Evolutionary conservation across 2,797 vertebrate species (phyloP).

Genomic region (Alca torda): DNA sequence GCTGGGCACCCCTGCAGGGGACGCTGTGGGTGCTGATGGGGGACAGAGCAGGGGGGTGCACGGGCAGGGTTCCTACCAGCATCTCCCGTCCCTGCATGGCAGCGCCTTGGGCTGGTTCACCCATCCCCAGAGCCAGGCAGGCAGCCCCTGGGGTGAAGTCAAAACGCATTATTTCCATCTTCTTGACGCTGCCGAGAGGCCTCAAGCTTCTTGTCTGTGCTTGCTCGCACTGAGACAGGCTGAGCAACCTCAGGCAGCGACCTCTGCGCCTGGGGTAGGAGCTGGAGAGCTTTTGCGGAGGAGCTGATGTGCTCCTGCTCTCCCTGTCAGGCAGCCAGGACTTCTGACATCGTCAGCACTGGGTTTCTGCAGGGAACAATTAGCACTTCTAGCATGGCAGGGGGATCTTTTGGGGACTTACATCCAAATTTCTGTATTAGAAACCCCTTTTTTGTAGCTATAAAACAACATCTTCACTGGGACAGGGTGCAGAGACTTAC

Average conservation of each 20-base stretch:
- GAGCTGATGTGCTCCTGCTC: neutral
- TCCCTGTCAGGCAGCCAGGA: neutral
- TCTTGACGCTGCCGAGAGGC: neutral
- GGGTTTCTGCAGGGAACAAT: neutral
- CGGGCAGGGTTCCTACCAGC: neutral
- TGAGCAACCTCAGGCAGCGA: neutral
- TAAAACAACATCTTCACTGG: neutral
- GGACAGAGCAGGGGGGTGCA: neutral
- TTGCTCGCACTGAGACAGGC: neutral
- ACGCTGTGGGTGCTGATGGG: neutral
- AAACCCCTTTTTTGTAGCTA: neutral
- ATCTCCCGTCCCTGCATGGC: neutral
- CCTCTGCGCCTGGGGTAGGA: neutral
- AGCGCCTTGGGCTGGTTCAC: neutral
- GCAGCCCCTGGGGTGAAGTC: neutral
- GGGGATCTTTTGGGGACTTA: neutral
- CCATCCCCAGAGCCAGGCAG: neutral
- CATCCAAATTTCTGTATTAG: neutral
- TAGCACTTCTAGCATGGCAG: neutral
- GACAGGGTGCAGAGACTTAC: neutral
- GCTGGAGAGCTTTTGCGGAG: neutral
- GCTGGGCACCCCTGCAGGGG: neutral
- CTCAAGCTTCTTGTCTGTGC: neutral
- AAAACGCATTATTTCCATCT: slow-evolving; percentile 18
- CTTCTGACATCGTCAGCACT: neutral